Percentiles rank a stretch among this genome's conserved stretches.
Evolutionary conservation across 30 jellyfish, hydroid and myxozoan species (phyloP).

Genomic region (Aurelia aurita complex sp. Pacific): DNA sequence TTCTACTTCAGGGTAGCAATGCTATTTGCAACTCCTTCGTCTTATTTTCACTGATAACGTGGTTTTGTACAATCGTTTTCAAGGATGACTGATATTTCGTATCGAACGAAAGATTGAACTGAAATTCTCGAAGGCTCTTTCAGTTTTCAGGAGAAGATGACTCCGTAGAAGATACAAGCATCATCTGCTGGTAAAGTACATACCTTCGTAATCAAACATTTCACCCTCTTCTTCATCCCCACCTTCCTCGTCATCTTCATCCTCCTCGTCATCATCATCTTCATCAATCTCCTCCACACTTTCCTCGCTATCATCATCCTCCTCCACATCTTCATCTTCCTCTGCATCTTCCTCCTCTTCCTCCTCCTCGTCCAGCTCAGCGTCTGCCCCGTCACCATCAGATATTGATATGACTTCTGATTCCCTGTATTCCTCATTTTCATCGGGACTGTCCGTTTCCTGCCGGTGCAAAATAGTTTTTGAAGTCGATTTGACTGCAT

Average conservation of each 20-base stretch:
- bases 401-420: slow-evolving; percentile 38
- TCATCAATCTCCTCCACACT: slow-evolving; percentile 14
- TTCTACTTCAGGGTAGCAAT: too few species aligned
- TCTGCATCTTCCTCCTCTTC: slow-evolving; percentile 51
- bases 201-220: slow-evolving; percentile 10
- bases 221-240: slow-evolving; percentile 40
- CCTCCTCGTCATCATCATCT: slow-evolving; percentile 21
- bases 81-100: too few species aligned
- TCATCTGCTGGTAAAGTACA: not conserved
- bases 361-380: slow-evolving; percentile 32
- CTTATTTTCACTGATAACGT: too few species aligned
- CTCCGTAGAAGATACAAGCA: too few species aligned
- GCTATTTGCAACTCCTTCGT: too few species aligned
- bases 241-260: slow-evolving; percentile 18
- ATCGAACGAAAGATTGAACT: too few species aligned
- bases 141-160: too few species aligned
- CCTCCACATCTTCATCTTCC: slow-evolving; percentile 53
- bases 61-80: too few species aligned
- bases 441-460: slow-evolving; percentile 37
- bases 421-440: slow-evolving; percentile 23
- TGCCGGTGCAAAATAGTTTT: not conserved
- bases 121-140: too few species aligned
- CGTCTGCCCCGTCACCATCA: slow-evolving; percentile 36
- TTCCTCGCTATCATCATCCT: slow-evolving; percentile 32
- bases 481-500: too few species aligned